Evolutionary conservation across 2,113 vertebrate genomes (phyloP).

Genomic region (Boulengeromyrus knoepffleri): DNA sequence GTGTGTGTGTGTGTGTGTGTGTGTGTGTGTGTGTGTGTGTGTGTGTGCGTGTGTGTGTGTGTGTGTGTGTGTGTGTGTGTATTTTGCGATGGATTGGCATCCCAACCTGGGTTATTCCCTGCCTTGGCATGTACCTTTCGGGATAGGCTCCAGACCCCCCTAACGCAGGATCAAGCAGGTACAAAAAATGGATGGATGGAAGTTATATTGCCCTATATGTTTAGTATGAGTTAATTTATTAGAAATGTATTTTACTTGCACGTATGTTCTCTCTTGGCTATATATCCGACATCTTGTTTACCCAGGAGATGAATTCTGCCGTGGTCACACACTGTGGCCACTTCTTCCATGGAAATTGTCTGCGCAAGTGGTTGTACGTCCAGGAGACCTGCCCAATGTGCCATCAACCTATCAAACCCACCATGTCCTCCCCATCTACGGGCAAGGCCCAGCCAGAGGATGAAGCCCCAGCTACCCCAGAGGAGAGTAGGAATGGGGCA

Average conservation of each 20-base stretch:
- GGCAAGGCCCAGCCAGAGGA: slow-evolving; percentile 13
- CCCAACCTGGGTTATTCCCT: not conserved
- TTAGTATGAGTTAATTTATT: not conserved
- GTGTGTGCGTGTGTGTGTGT: not conserved
- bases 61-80: not conserved
- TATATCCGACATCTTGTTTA: not conserved
- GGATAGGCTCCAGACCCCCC: not conserved
- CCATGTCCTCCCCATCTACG: not conserved
- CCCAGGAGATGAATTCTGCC: slow-evolving; percentile 70
- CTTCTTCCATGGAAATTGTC: slow-evolving; percentile 72
- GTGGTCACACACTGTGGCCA: slow-evolving; percentile 72
- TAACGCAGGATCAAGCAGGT: not conserved
- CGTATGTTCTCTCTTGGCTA: not conserved
- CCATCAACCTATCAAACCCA: slow-evolving; percentile 59
- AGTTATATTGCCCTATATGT: not conserved
- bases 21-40: not conserved
- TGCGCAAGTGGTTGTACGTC: slow-evolving; percentile 79
- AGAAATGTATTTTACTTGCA: not conserved
- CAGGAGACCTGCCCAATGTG: slow-evolving; percentile 82
- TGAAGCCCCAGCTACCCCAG: slow-evolving; percentile 9
- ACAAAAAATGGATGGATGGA: not conserved
- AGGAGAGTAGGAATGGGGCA: not conserved
- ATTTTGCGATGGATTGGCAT: not conserved
- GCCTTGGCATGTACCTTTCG: not conserved
- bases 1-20: not conserved